phyloP scores from a whole-genome alignment of 2,797 vertebrate species.

The Acanthornis magna region DNA sequence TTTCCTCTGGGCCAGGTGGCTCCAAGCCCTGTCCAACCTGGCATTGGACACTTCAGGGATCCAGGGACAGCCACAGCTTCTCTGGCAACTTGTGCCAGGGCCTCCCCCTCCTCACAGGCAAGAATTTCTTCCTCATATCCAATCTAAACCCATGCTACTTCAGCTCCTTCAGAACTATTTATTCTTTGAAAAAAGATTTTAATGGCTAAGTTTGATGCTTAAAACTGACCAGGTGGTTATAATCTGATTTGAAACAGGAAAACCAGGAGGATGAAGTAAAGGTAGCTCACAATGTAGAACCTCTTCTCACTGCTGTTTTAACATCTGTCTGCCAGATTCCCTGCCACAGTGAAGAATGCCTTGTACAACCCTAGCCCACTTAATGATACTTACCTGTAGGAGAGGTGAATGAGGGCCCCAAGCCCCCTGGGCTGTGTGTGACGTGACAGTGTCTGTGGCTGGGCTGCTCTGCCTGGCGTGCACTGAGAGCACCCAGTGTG shows the following conservation, averaged over 20 bases:
- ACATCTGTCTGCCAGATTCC: background rate
- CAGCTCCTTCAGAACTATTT: background rate
- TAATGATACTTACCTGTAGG: background rate
- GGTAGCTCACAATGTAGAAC: background rate
- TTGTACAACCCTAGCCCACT: background rate
- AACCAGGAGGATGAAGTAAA: background rate
- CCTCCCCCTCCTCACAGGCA: background rate
- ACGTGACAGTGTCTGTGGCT: too few relatives aligned
- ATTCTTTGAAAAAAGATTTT: background rate
- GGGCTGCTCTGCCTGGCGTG: background rate
- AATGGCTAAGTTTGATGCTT: background rate
- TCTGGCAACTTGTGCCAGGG: background rate
- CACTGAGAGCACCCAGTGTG: rapidly evolving
- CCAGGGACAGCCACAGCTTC: background rate
- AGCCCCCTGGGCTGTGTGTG: background rate
- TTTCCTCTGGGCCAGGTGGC: rapidly evolving
- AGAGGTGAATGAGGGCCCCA: background rate
- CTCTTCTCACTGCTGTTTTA: background rate
- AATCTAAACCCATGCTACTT: background rate
- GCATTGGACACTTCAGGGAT: background rate
- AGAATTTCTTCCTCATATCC: background rate
- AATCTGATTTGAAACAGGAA: background rate
- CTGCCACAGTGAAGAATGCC: background rate
- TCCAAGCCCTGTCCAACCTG: rapidly evolving
- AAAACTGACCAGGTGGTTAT: background rate